A percentile compares a stretch with the other conserved stretches of the same genome.
These are phyloP conservation scores for Zele albiditarsus DNA, from an alignment of 2,888 invertebrate genomes.

Conservation along the genomic window DNA sequence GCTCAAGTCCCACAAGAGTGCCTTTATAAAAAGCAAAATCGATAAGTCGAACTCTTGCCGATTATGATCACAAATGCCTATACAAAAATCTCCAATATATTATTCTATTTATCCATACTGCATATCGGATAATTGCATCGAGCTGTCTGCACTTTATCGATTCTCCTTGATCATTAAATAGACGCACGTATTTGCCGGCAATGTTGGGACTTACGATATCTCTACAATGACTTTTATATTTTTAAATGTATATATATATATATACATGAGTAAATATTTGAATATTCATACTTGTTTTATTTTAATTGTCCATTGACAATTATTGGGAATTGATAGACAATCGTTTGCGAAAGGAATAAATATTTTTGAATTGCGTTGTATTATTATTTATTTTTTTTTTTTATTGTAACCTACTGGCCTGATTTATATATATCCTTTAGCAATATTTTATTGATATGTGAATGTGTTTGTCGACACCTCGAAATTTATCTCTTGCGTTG, in stretches of 20 bases:
- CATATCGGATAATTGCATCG: constrained; percentile 66
- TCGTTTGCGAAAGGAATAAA: not conserved
- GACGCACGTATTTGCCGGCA: constrained; percentile 51
- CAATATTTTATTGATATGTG: not conserved
- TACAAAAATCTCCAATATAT: constrained; percentile 31
- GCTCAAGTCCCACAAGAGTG: constrained; percentile 41
- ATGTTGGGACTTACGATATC: not conserved
- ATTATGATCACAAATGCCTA: constrained; percentile 59
- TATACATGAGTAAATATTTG: not conserved
- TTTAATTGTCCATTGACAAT: not conserved
- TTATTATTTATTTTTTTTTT: constrained; percentile 6
- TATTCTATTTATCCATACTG: constrained; percentile 44
- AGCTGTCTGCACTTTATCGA: constrained; percentile 63
- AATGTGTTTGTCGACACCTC: not conserved
- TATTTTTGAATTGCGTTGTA: not conserved
- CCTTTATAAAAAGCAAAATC: constrained; percentile 52
- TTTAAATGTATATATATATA: not conserved
- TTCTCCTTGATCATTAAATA: constrained; percentile 58
- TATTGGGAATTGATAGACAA: not conserved
- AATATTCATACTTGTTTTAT: constrained; percentile 6
- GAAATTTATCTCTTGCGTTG: constrained; percentile 25
- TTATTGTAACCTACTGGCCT: constrained; percentile 31
- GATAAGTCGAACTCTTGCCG: constrained; percentile 59
- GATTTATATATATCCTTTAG: constrained; percentile 27
- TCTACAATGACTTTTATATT: not conserved